phyloP scores from a whole-genome alignment of 2,888 invertebrate species.

The Selenia dentaria region DNA sequence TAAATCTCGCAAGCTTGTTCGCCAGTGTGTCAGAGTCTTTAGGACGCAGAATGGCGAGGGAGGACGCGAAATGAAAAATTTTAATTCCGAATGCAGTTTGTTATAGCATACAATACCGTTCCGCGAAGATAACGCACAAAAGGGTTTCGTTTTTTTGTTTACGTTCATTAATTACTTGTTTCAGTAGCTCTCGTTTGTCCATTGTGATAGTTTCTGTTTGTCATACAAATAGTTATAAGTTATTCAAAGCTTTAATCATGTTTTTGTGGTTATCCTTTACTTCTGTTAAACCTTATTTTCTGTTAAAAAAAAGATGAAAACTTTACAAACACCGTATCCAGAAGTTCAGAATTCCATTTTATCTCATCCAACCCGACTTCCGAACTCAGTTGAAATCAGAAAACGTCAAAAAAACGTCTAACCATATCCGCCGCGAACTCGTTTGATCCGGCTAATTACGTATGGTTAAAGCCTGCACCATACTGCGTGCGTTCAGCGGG shows the following conservation, averaged over 20 bases:
- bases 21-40: slow-evolving; percentile 13
- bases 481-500: no score
- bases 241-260: no score
- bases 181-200: slow-evolving; percentile 38
- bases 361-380: background rate
- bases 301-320: no score
- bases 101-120: slow-evolving; percentile 78
- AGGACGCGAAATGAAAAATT: slow-evolving; percentile 73
- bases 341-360: slow-evolving; percentile 7
- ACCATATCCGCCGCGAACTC: slow-evolving; percentile 48
- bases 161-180: slow-evolving; percentile 67
- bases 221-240: slow-evolving; percentile 1
- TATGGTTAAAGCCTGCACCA: no score
- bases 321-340: background rate
- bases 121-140: slow-evolving; percentile 74
- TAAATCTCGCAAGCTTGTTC: slow-evolving; percentile 30
- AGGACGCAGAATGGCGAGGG: slow-evolving; percentile 40
- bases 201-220: slow-evolving; percentile 25
- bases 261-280: no score
- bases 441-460: slow-evolving; percentile 69
- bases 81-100: slow-evolving; percentile 84
- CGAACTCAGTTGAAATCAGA: slow-evolving; percentile 12
- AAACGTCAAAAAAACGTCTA: slow-evolving; percentile 55
- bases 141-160: slow-evolving; percentile 63
- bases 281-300: no score